A percentile compares a stretch with the other conserved stretches of the same genome.
Conservation (phyloP, 2,888 invertebrate genomes). For the Ganaspis brasiliensis region DNA sequence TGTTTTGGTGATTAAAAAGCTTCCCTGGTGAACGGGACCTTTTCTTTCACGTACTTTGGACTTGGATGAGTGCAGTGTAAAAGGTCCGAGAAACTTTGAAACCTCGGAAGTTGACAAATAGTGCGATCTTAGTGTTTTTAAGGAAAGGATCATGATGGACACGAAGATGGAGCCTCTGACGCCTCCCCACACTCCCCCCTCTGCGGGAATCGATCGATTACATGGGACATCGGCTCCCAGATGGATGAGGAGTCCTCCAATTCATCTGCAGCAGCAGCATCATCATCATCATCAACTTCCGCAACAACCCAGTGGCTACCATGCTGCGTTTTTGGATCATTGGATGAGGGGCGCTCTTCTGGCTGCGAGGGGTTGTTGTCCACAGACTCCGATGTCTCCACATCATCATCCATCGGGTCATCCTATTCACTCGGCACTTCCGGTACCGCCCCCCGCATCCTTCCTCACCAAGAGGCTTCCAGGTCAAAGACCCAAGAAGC, state of each 20-base stretch:
- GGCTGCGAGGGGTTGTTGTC: conserved; percentile 79
- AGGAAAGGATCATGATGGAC: conserved; percentile 66
- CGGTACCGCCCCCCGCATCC: conserved; percentile 75
- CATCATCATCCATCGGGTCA: conserved; percentile 56
- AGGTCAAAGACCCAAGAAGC: conserved; percentile 95
- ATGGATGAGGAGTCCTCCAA: conserved; percentile 69
- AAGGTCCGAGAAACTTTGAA: not conserved
- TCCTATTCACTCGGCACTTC: conserved; percentile 66
- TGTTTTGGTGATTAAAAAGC: not conserved
- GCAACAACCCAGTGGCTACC: conserved; percentile 69
- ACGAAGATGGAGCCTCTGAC: conserved; percentile 77
- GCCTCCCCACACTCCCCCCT: conserved; percentile 76
- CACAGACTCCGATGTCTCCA: conserved; percentile 77
- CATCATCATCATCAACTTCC: conserved; percentile 59
- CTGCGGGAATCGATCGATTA: conserved; percentile 45
- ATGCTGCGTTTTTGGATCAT: conserved; percentile 72
- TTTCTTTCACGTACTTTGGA: not conserved
- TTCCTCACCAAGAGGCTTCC: conserved; percentile 88
- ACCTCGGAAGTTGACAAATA: not conserved
- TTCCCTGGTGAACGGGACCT: not conserved
- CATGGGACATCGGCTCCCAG: conserved; percentile 61
- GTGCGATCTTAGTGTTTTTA: not conserved
- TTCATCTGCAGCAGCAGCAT: conserved; percentile 50
- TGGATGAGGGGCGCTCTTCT: conserved; percentile 75
- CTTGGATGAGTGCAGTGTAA: not conserved